Evolutionary conservation across 2,888 invertebrate genomes (phyloP).

Genomic region (Pandemis corylana): DNA sequence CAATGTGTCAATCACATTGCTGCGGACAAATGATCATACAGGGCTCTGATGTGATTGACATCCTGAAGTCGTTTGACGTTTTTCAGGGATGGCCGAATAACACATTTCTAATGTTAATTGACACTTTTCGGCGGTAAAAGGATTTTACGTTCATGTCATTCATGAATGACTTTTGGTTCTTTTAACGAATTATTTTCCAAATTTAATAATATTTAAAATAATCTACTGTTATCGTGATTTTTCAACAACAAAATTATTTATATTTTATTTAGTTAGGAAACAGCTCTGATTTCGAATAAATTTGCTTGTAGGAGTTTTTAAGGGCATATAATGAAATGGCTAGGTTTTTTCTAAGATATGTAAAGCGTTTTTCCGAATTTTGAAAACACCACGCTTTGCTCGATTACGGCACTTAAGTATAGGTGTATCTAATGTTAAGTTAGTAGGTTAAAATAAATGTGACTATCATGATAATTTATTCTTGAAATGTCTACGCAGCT

Average conservation of each 20-base stretch:
- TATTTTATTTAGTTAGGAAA: too few species aligned
- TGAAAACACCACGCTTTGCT: too few species aligned
- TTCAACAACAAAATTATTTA: too few species aligned
- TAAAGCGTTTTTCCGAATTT: too few species aligned
- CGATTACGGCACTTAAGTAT: too few species aligned
- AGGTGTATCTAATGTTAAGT: neutral
- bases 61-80: slow-evolving; percentile 42
- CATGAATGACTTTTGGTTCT: neutral
- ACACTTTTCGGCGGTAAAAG: slow-evolving; percentile 26
- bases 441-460: neutral
- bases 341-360: too few species aligned
- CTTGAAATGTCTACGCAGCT: neutral
- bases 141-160: slow-evolving; percentile 24
- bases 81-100: slow-evolving; percentile 35
- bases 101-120: slow-evolving; percentile 31
- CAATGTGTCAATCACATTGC: slow-evolving; percentile 71
- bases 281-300: too few species aligned
- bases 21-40: slow-evolving; percentile 63
- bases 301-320: too few species aligned
- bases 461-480: neutral
- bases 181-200: neutral
- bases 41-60: slow-evolving; percentile 53
- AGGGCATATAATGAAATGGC: too few species aligned
- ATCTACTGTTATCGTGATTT: too few species aligned
- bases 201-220: neutral